phyloP scores from a whole-genome alignment of 1,140 invertebrate genomes.

The Acromyrmex charruanus region DNA sequence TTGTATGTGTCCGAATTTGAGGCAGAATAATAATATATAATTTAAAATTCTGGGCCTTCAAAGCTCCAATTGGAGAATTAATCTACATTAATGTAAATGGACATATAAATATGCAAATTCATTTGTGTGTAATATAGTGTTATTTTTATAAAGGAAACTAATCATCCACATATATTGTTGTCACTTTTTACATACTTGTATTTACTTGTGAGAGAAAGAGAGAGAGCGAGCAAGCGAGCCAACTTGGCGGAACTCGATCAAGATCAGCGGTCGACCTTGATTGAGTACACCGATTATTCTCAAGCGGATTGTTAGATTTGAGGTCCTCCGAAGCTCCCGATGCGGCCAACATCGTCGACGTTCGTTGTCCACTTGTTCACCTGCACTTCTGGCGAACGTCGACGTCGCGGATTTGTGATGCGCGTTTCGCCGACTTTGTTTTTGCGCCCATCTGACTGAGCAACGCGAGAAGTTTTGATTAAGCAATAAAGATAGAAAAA shows the following conservation, averaged over 20 bases:
- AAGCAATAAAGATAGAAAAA: neutral
- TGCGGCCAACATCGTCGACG: neutral
- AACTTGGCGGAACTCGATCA: constrained; percentile 10
- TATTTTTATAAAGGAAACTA: too few relatives aligned
- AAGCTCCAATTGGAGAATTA: too few relatives aligned
- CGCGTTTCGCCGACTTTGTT: neutral
- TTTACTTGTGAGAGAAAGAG: neutral
- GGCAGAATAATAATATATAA: too few relatives aligned
- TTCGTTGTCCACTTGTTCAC: too few relatives aligned
- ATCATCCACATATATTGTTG: too few relatives aligned
- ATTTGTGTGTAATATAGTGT: too few relatives aligned
- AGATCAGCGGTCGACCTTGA: constrained; percentile 51
- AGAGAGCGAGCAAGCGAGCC: neutral
- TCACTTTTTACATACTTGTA: too few relatives aligned
- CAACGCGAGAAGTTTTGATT: neutral
- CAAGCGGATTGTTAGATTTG: neutral
- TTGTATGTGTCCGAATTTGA: too few relatives aligned
- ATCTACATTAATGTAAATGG: too few relatives aligned
- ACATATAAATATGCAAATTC: too few relatives aligned
- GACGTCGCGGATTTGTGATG: neutral
- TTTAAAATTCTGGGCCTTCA: too few relatives aligned
- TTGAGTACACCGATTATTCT: constrained; percentile 36
- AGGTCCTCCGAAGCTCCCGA: neutral
- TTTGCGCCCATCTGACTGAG: neutral
- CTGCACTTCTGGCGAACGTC: neutral